Conservation (phyloP, 1,140 invertebrate genomes). For the Trichogramma pretiosum region DNA sequence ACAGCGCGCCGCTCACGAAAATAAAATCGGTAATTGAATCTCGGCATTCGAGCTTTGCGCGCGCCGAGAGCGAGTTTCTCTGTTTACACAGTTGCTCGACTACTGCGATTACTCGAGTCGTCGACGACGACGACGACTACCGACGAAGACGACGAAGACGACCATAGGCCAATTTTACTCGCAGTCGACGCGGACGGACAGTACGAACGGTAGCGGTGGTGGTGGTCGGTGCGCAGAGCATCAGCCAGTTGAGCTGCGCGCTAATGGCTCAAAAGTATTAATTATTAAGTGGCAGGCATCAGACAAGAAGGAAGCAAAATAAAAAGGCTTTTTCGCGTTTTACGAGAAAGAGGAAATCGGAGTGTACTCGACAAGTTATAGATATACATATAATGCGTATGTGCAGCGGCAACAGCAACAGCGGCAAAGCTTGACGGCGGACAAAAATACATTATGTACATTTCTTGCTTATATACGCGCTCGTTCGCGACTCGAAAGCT, state of each 20-base stretch:
- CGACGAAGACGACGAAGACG: too few species aligned
- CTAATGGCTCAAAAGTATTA: slow-evolving; percentile 18
- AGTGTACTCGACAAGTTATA: too few species aligned
- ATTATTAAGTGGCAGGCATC: slow-evolving; percentile 15
- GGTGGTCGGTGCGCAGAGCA: not conserved
- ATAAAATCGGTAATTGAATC: slow-evolving; percentile 19
- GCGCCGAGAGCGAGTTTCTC: too few species aligned
- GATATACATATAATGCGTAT: too few species aligned
- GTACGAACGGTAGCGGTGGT: too few species aligned
- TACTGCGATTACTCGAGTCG: too few species aligned
- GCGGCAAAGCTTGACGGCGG: not conserved
- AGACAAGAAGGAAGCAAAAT: not conserved
- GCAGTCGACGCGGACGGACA: not conserved
- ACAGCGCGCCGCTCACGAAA: not conserved
- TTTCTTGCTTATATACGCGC: not conserved
- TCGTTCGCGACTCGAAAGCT: too few species aligned
- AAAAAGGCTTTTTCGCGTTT: not conserved
- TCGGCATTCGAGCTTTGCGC: slow-evolving; percentile 10
- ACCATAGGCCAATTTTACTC: slow-evolving; percentile 9
- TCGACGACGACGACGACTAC: too few species aligned
- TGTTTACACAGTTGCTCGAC: slow-evolving; percentile 14
- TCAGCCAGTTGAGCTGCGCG: too few species aligned
- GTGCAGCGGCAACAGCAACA: too few species aligned
- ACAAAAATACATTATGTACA: slow-evolving; percentile 16
- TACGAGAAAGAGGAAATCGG: not conserved